Evolutionary conservation across 2,888 invertebrate genomes (phyloP).

Genomic region (Drosophila lutescens): DNA sequence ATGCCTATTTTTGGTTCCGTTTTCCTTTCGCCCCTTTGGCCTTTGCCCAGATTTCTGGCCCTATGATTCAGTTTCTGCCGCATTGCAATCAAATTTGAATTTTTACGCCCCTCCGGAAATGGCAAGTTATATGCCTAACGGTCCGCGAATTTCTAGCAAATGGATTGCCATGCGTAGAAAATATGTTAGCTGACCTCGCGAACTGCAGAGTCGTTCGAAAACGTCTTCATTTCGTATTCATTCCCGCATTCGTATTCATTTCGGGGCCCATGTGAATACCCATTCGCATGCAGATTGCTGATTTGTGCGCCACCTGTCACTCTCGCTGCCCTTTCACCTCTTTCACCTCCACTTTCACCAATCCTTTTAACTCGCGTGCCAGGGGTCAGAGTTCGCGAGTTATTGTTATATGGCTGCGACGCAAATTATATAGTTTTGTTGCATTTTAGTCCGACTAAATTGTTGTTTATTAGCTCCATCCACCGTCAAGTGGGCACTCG

Average conservation of each 20-base stretch:
- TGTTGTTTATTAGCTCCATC: conserved; percentile 55
- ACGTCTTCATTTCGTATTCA: conserved; percentile 47
- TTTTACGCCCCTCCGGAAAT: conserved; percentile 71
- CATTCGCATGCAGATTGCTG: conserved; percentile 47
- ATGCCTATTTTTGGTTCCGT: conserved; percentile 51
- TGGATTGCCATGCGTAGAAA: conserved; percentile 45
- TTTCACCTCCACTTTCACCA: too few relatives aligned
- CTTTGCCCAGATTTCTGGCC: conserved; percentile 56
- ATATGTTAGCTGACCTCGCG: conserved; percentile 63
- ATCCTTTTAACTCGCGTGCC: conserved; percentile 30
- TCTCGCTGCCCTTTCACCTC: conserved; percentile 38
- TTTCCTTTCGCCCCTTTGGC: conserved; percentile 35
- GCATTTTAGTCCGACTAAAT: conserved; percentile 60
- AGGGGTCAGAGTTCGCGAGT: conserved; percentile 26
- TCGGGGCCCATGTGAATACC: conserved; percentile 3
- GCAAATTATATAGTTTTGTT: conserved; percentile 67
- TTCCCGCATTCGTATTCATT: conserved; percentile 11
- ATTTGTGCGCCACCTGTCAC: conserved; percentile 50
- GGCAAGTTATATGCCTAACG: conserved; percentile 60
- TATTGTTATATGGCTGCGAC: conserved; percentile 14
- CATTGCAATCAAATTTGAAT: conserved; percentile 80
- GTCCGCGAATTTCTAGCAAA: conserved; percentile 33
- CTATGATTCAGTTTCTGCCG: conserved; percentile 60
- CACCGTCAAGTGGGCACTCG: conserved; percentile 3
- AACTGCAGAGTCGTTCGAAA: not conserved